phyloP scores from a whole-genome alignment of 2,113 vertebrate species.

The Scalopus aquaticus region DNA sequence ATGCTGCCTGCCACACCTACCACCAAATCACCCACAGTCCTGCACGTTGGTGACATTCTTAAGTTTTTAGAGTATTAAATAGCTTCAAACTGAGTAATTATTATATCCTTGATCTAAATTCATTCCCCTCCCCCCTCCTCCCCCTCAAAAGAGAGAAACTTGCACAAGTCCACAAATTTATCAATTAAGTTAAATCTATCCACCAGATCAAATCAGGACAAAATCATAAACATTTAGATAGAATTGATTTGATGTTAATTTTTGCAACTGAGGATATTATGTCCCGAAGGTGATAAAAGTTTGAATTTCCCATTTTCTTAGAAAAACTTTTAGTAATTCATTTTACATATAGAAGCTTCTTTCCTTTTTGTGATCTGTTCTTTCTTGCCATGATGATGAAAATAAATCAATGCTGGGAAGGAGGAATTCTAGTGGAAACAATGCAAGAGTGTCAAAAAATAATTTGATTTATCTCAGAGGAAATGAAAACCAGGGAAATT shows the following conservation, averaged over 20 bases:
- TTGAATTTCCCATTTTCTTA: background rate
- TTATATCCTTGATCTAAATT: background rate
- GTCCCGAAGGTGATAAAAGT: background rate
- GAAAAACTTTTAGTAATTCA: background rate
- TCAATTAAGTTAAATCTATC: background rate
- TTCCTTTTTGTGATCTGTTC: conserved; percentile 5
- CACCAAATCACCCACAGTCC: too few relatives aligned
- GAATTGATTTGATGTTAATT: background rate
- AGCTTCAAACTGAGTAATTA: background rate
- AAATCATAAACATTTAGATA: background rate
- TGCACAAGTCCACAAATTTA: background rate
- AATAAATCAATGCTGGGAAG: background rate
- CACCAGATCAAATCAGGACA: background rate
- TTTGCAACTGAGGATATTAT: background rate
- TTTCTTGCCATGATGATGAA: conserved; percentile 6
- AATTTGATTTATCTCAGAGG: conserved; percentile 47
- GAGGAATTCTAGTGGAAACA: conserved; percentile 49
- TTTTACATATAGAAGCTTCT: background rate
- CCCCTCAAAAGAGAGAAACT: background rate
- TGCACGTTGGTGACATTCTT: background rate
- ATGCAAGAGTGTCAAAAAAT: conserved; percentile 30
- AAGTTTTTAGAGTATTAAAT: conserved; percentile 20
- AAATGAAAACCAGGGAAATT: conserved; percentile 53
- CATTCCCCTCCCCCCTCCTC: background rate
- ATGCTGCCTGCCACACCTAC: too few relatives aligned